Conservation (phyloP, 2,113 vertebrate genomes). For the Telmatochromis brichardi region DNA sequence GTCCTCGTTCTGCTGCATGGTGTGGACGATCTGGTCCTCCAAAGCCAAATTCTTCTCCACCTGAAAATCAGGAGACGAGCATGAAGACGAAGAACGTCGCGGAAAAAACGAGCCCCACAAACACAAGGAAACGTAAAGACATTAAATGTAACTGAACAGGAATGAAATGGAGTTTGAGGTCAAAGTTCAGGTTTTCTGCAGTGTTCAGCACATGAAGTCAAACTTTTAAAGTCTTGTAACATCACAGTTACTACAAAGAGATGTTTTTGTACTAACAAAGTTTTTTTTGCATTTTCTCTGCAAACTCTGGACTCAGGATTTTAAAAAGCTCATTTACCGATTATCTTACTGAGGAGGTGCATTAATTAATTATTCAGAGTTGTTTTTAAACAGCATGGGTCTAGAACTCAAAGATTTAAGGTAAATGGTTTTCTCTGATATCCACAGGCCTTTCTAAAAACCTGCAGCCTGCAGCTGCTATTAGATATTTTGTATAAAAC, state of each 20-base stretch:
- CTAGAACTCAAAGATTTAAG: not conserved
- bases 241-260: not conserved
- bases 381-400: not conserved
- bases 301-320: not conserved
- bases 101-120: not conserved
- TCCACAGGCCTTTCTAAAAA: not conserved
- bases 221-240: not conserved
- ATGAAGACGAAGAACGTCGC: not conserved
- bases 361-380: not conserved
- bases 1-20: slow-evolving; percentile 88
- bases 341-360: not conserved
- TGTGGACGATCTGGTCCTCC: slow-evolving; percentile 78
- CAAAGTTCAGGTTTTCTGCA: not conserved
- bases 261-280: not conserved
- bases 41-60: slow-evolving; percentile 77
- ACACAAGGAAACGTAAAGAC: not conserved
- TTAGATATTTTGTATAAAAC: not conserved
- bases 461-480: not conserved
- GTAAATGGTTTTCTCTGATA: not conserved
- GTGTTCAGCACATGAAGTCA: not conserved
- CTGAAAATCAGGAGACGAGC: slow-evolving; percentile 44
- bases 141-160: not conserved
- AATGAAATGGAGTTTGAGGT: not conserved
- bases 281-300: not conserved
- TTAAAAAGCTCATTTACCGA: not conserved